Base-by-base conservation (phyloP, 2,113 vertebrate genomes). In the Castor canadensis region DNA sequence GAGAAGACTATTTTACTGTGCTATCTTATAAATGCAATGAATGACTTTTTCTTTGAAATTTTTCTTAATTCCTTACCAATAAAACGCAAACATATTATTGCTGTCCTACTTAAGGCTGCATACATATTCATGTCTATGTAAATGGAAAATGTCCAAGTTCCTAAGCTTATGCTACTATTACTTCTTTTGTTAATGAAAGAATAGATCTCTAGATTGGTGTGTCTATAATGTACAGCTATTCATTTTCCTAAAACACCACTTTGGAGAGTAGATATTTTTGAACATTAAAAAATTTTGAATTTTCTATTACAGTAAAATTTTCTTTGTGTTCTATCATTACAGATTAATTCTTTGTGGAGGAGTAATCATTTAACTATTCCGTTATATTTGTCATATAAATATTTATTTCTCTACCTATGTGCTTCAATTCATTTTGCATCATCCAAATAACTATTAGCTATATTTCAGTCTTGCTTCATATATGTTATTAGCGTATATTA, bases 261-360 rank as follows among this genome's bases (percentile, higher is more conserved):
- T 79, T 26, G 24, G 52, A 77, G n/a, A 82, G 3, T 26, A 52
- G 7, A 67, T 82, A 19, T 82, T 67, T n/a, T n/a, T n/a, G n/a
- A n/a, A n/a, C 49, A 71, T 69, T 92, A 35, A 28, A 73, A 64
- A 89, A 92, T 71, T 95, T 12, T 58, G 66, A 71, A 83, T 89
- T 92, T 49, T 19, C 16, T 66, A 52, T 58, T 58, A 19, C 43
- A 75, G 38, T 67, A 43, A 73, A 28, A 38, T 43, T 73, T 73
- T 88, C 15, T 67, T 49, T 60, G 16, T 5, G 71, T 66, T 72
- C 1, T 73, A 9, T 49, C 20, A 8, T 87, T 38, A 35, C 9
- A 56, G 20, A 60, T 77, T 64, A 69, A 24, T 86, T 89, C 30
- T 73, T 52, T 32, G 32, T 38, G 24, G 6, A 72, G 9, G 9